phyloP scores from a whole-genome alignment of 35 echinoderm and acorn worm genomes.

The Nesometra sesokonis region DNA sequence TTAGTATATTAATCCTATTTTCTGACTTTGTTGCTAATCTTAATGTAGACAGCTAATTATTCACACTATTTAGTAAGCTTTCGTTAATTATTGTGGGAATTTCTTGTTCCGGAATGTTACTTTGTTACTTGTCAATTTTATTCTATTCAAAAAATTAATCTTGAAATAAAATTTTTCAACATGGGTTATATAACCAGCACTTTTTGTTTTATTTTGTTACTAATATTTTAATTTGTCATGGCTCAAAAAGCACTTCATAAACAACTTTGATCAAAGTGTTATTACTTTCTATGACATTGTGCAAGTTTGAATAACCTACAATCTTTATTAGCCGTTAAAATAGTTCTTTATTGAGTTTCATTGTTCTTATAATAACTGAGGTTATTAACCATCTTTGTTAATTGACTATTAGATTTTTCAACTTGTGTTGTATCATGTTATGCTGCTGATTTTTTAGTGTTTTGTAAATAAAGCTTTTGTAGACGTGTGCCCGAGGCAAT shows the following conservation, averaged over 20 bases:
- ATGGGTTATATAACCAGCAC: not conserved
- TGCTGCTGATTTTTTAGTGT: not conserved
- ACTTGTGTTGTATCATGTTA: not conserved
- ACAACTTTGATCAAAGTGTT: not conserved
- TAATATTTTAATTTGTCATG: not conserved
- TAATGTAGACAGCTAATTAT: too few relatives aligned
- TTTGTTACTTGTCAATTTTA: not conserved
- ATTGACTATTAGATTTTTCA: not conserved
- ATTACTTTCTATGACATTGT: not conserved
- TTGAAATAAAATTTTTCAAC: not conserved
- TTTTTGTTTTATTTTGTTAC: not conserved
- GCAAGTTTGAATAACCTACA: not conserved
- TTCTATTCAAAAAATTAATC: not conserved
- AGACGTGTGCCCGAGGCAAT: not conserved
- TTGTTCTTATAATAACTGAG: not conserved
- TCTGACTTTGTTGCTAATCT: too few relatives aligned
- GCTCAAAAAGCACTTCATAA: not conserved
- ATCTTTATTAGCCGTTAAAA: not conserved
- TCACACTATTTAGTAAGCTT: too few relatives aligned
- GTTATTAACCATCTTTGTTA: constrained; percentile 1
- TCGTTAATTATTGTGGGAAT: not conserved
- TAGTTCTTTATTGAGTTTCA: not conserved
- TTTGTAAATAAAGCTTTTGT: not conserved
- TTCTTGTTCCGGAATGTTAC: not conserved
- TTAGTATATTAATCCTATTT: too few relatives aligned